phyloP scores from a whole-genome alignment of 2,888 invertebrate genomes.

The Hartigia nigra region DNA sequence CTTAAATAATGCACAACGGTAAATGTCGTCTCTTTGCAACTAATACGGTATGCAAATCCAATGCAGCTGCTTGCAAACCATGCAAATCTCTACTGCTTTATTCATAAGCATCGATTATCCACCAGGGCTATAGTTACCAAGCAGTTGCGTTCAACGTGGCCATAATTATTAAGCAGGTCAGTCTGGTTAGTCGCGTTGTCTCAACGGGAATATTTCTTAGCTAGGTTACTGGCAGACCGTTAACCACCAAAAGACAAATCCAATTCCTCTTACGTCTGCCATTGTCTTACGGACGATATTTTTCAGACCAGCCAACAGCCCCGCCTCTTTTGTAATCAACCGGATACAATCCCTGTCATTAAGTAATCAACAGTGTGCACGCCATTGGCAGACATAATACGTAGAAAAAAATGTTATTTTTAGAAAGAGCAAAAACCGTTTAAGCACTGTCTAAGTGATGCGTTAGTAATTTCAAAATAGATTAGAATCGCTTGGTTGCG shows the following conservation, averaged over 20 bases:
- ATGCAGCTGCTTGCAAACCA: slow-evolving; percentile 18
- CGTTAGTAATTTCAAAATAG: neutral
- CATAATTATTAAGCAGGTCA: slow-evolving; percentile 1
- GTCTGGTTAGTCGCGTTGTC: slow-evolving; percentile 25
- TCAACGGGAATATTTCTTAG: slow-evolving; percentile 50
- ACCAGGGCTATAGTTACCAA: slow-evolving; percentile 8
- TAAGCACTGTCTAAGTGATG: neutral
- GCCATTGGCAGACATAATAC: neutral
- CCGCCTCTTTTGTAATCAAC: neutral
- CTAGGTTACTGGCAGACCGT: slow-evolving; percentile 42
- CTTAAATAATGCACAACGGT: neutral
- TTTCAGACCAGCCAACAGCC: neutral
- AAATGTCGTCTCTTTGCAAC: neutral
- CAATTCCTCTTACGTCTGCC: slow-evolving; percentile 4
- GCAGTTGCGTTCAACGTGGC: neutral
- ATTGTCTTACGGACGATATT: neutral
- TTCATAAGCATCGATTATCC: slow-evolving; percentile 26
- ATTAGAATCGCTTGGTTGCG: neutral
- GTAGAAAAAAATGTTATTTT: neutral
- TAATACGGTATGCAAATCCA: slow-evolving; percentile 17
- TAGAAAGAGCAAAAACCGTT: neutral
- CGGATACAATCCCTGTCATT: neutral
- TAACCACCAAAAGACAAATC: slow-evolving; percentile 42
- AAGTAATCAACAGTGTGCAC: neutral
- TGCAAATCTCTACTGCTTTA: slow-evolving; percentile 28